Evolutionary conservation across 2,113 vertebrate genomes (phyloP).

Genomic region (Xerus inauris): DNA sequence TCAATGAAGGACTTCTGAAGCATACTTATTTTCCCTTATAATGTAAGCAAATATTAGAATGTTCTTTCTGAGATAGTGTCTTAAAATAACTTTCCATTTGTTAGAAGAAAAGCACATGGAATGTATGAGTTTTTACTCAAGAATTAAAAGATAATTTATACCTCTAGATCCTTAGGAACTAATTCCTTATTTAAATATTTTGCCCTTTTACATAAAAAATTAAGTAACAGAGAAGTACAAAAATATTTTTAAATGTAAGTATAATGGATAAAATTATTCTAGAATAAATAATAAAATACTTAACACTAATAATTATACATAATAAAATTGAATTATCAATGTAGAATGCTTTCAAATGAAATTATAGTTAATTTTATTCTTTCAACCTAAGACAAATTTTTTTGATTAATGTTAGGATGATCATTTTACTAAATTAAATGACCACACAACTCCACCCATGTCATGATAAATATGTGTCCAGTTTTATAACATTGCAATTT

Average conservation of each 20-base stretch:
- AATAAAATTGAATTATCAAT: not conserved
- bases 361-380: not conserved
- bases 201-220: constrained; percentile 11
- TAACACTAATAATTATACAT: not conserved
- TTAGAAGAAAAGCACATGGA: constrained; percentile 54
- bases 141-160: constrained; percentile 63
- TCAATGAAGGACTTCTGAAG: not conserved
- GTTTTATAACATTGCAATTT: not conserved
- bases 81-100: constrained; percentile 52
- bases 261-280: not conserved
- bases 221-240: not conserved
- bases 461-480: not conserved
- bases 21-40: not conserved
- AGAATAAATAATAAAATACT: not conserved
- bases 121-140: constrained; percentile 65
- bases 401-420: not conserved
- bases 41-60: not conserved
- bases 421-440: not conserved
- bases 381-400: not conserved
- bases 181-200: not conserved
- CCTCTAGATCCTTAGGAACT: not conserved
- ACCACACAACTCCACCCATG: not conserved
- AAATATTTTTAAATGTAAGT: not conserved
- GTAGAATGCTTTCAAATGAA: not conserved
- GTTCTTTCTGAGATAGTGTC: not conserved